Base-by-base conservation (phyloP, 2,113 vertebrate genomes). In the Dipodomys spectabilis region DNA sequence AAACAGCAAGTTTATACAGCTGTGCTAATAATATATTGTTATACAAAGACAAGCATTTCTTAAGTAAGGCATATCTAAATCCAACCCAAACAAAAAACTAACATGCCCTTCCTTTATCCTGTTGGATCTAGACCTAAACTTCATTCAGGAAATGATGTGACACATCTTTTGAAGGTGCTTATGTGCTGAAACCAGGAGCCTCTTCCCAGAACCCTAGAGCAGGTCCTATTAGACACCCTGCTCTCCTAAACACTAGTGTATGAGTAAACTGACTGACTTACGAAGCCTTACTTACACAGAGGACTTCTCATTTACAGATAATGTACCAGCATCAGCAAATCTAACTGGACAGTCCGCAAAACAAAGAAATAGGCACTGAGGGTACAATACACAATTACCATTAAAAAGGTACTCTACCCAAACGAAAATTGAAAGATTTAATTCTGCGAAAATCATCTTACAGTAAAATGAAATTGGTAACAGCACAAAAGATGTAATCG, bases 371-470 rank as follows among this genome's bases (percentile, higher is more conserved):
- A 82, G 72, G 87, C 19, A 85, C 2, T 71, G n/a, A 7, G 79
- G 67, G 67, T 85, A 11, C 39, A 39, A 49, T 15, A 86, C 22
- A 73, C 7, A 7, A 89, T 92, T 82, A 91, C 57, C 35, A 22
- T 28, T 78, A 90, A 75, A 88, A 87, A 89, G 8, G 81, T 39
- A 83, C 49, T 90, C 68, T 71, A 79, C 30, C 28, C 25, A 74
- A 88, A 78, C 32, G 60, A 87, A 89, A 20, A 78, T 2, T 84
- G 28, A 86, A 94, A 94, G 65, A 69, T 60, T 87, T 94, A 73
- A 88, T 27, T 90, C 20, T 44, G 60, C 80, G 93, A 88, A 90
- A 85, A 80, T 53, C 20, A 84, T 35, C 72, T 84, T 65, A 67
- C 23, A 79, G 88, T 49, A 74, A 85, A 88, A 91, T 53, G 22